Evolutionary conservation across 1,140 invertebrate species (phyloP), one percentile per base, ranked within the genome.

Genomic region (Drosophila mauritiana): DNA sequence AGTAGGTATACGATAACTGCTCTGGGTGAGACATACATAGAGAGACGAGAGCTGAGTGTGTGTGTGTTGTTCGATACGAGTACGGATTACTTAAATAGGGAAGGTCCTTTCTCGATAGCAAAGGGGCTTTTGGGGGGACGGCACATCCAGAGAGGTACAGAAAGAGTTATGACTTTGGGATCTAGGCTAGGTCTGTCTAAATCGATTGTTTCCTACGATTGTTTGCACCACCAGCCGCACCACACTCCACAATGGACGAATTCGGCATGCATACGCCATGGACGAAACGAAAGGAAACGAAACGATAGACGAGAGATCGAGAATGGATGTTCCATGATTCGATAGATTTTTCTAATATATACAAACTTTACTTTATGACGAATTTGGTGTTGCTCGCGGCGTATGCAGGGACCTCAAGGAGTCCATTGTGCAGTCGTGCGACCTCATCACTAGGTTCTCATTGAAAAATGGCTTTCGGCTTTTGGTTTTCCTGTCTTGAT

Each of bases 391-490:
- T 34, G 12, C 15, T 46, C 53, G 40, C 31, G 76, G 37, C 73
- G 61, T 63, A 80, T 89, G 85, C 85, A 89, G 55, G 55, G 39
- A 65, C 85, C 75, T 82, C 76, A 20, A 49, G 40, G 53, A 63
- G 72, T 91, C 84, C 78, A 91, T 90, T 90, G 90, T 86, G 81
- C 68, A 76, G 84, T 78, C 61, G 76, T 75, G 74, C 72, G 73
- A 68, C 84, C 37, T 67, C 72, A 74, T 61, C 61, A 91, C 90
- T 91, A 91, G 90, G 83, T 80, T 88, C 68, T 72, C 52, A 72
- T 72, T 56, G 65, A 70, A 65, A 72, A 72, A 90, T 77, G 73
- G 46, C 72, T 81, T 73, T 25, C 22, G 64, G 39, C 53, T 73
- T 65, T 31, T 39, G 46, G 42, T 65, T 64, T 51, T 49, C 37